Conservation (phyloP, 2,797 vertebrate species). For the Ceryle rudis region DNA sequence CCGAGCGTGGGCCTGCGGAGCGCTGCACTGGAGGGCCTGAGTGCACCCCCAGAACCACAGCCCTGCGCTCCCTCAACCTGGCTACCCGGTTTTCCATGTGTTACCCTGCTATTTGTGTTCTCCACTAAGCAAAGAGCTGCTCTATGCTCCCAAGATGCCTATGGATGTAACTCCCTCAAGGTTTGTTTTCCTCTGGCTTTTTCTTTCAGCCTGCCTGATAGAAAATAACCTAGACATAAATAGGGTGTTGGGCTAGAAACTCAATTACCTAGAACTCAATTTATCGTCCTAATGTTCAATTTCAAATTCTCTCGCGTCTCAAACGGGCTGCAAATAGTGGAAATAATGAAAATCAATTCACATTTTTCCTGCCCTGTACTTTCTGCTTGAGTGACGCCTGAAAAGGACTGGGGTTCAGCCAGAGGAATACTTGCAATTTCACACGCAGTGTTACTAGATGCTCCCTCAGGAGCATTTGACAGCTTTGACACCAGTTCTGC, state of each 20-base stretch:
- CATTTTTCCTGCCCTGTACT: neutral
- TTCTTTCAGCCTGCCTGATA: neutral
- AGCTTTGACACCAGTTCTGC: neutral
- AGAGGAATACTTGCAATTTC: neutral
- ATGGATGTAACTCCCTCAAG: rapidly evolving
- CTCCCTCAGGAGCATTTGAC: neutral
- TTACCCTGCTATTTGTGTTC: neutral
- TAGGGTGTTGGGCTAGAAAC: neutral
- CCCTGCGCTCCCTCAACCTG: no score
- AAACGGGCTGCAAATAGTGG: neutral
- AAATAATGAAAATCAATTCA: neutral
- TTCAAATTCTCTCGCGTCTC: neutral
- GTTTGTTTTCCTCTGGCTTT: neutral
- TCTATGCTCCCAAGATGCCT: no score
- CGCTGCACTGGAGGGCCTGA: neutral
- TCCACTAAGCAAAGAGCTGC: rapidly evolving
- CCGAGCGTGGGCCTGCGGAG: rapidly evolving
- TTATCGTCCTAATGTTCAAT: neutral
- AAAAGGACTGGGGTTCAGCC: neutral
- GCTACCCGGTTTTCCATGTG: rapidly evolving
- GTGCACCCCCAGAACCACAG: rapidly evolving
- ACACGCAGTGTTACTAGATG: neutral
- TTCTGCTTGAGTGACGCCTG: neutral
- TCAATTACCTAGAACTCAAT: neutral
- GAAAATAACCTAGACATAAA: neutral